Evolutionary conservation across 1,140 invertebrate species (phyloP), one percentile per base, ranked within the genome.

Genomic region (Uloborus diversus): DNA sequence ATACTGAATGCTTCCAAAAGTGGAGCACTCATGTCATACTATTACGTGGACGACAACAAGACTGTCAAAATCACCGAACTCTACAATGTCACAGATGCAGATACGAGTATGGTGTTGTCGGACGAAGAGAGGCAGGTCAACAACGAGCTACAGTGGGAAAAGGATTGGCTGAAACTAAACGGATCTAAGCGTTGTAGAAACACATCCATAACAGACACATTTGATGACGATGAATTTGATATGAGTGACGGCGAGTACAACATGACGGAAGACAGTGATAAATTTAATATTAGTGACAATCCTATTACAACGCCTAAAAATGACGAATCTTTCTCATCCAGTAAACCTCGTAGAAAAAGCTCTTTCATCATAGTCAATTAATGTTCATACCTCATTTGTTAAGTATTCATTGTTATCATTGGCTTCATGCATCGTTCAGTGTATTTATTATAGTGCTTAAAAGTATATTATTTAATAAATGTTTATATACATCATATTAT

Each of bases 21-120:
- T 85, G 95, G 97, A 82, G 92, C 94, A 5, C 86, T 96, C 1
- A 93, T 96, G 89, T 92, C 94, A 0, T 96, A 94, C 86, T 96
- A 96, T 84, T 91, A 94, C 84, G 92, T 94, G 84, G 92, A 94
- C 84, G 85, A 85, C 47, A 91, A 94, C 84, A 94, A 95, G 85
- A 93, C 91, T 88, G 90, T 93, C 57, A 93, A 94, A 86, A 91
- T 96, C 76, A 94, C 93, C 2, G 94, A 96, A 88, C 94, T 96
- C 82, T 95, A 93, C 85, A 93, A 94, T 85, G 91, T 94, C 83
- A 92, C 93, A 11, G 91, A 94, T 73, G 87, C 88, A 37, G 90
- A 92, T 33, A 76, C 83, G 25, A 73, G 69, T 17, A 17, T 68
- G 9, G 42, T 70, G 4, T 28, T 82, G 14, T 23, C 71, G 13